phyloP scores from a whole-genome alignment of 2,888 invertebrate genomes.

The Odontothrips loti region DNA sequence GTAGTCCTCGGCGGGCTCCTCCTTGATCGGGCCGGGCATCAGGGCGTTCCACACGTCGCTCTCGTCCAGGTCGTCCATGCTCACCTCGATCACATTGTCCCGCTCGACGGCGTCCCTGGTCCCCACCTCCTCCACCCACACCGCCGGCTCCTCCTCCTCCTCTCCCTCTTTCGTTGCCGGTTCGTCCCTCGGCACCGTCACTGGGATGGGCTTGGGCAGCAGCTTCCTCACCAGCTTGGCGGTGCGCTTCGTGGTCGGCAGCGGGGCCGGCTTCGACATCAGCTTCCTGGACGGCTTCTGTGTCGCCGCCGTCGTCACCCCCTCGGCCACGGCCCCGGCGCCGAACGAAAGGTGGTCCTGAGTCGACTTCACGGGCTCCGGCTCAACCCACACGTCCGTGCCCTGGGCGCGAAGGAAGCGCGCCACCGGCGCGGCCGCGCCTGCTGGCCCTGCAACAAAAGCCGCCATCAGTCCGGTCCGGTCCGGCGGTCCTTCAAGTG shows the following conservation, averaged over 20 bases:
- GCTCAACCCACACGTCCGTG: constrained; percentile 11
- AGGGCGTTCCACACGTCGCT: constrained; percentile 3
- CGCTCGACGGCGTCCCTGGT: neutral
- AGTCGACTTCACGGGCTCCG: too few species aligned
- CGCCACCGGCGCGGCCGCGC: too few species aligned
- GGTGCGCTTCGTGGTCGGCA: too few species aligned
- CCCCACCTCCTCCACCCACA: neutral
- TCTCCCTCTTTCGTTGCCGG: too few species aligned
- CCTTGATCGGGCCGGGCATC: neutral
- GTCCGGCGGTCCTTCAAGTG: neutral
- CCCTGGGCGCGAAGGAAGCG: constrained; percentile 11
- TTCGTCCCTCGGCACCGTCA: too few species aligned
- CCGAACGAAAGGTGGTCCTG: too few species aligned
- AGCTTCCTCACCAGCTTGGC: too few species aligned
- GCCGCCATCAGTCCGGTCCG: neutral
- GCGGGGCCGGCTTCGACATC: too few species aligned
- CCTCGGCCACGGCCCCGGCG: too few species aligned
- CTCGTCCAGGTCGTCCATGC: neutral
- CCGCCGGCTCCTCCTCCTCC: neutral
- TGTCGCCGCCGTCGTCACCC: too few species aligned
- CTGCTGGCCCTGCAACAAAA: constrained; percentile 21
- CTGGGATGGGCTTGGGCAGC: too few species aligned
- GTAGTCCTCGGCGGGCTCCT: neutral
- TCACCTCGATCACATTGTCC: neutral
- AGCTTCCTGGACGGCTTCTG: too few species aligned